Evolutionary conservation across 2,888 invertebrate genomes (phyloP).

Genomic region (Odontocolon sp.): DNA sequence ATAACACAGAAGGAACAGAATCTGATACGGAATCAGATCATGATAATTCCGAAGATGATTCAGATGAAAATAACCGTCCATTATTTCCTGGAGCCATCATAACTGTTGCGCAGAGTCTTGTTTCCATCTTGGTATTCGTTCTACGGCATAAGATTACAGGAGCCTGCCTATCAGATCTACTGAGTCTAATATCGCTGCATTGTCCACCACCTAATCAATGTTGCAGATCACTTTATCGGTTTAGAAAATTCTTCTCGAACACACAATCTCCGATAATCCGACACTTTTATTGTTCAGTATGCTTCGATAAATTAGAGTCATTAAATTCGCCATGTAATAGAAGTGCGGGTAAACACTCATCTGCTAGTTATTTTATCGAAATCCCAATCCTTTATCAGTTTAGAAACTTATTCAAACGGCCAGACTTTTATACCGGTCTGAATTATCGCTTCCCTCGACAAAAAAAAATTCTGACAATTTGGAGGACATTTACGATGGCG

Average conservation of each 20-base stretch:
- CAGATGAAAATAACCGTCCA: not conserved
- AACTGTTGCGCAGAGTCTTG: not conserved
- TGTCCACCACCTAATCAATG: not conserved
- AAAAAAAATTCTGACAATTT: not conserved
- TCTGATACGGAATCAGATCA: too few species aligned
- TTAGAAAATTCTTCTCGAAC: not conserved
- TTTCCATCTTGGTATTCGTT: not conserved
- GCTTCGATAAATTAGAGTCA: not conserved
- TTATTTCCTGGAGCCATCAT: not conserved
- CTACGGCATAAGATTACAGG: not conserved
- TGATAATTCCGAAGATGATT: not conserved
- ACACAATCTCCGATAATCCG: not conserved
- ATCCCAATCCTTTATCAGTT: slow-evolving; percentile 4
- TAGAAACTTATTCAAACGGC: not conserved
- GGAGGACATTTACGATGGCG: slow-evolving; percentile 31
- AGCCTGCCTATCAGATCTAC: not conserved
- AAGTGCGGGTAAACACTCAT: too few species aligned
- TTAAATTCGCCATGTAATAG: too few species aligned
- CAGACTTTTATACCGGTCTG: not conserved
- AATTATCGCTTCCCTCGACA: slow-evolving; percentile 1
- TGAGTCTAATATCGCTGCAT: not conserved
- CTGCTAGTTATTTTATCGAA: slow-evolving; percentile 26
- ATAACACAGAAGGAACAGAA: too few species aligned
- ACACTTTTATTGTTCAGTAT: slow-evolving; percentile 1
- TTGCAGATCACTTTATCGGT: not conserved